These are phyloP conservation scores for Muntiacus muntjak DNA, from an alignment of 2,113 vertebrate species.

Conservation along the genomic window DNA sequence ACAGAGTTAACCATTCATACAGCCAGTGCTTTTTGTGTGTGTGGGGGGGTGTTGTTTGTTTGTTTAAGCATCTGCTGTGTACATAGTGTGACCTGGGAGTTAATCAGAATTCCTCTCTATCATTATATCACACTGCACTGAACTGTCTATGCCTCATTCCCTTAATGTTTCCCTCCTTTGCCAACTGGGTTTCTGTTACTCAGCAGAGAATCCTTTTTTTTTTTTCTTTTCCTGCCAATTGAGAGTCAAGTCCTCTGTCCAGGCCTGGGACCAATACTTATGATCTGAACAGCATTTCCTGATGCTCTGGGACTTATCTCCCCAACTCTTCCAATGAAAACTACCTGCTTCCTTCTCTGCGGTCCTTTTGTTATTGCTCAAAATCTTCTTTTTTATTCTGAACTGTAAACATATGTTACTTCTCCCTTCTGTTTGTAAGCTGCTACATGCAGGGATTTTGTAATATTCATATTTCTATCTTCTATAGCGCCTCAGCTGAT, in stretches of 20 bases:
- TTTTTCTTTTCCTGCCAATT: background rate
- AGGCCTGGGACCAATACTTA: background rate
- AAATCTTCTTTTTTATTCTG: background rate
- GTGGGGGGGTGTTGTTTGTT: background rate
- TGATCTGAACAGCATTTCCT: background rate
- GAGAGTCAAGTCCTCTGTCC: background rate
- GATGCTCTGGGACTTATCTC: too few species aligned
- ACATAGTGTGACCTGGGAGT: background rate
- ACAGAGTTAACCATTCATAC: background rate
- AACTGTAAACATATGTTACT: background rate
- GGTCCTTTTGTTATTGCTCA: background rate
- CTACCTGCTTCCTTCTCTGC: background rate
- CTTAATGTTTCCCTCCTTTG: background rate
- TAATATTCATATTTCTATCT: background rate
- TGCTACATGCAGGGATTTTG: background rate
- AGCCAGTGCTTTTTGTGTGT: rapidly evolving
- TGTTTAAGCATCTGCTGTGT: background rate
- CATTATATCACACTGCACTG: background rate
- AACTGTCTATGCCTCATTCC: background rate
- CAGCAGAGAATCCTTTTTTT: too few species aligned
- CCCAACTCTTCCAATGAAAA: background rate
- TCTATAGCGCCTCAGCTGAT: background rate
- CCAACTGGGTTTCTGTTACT: background rate
- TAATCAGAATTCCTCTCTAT: background rate
- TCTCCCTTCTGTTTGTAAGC: background rate